These are phyloP conservation scores for Catharus ustulatus DNA, from an alignment of 2,797 vertebrate species.

Conservation along the genomic window DNA sequence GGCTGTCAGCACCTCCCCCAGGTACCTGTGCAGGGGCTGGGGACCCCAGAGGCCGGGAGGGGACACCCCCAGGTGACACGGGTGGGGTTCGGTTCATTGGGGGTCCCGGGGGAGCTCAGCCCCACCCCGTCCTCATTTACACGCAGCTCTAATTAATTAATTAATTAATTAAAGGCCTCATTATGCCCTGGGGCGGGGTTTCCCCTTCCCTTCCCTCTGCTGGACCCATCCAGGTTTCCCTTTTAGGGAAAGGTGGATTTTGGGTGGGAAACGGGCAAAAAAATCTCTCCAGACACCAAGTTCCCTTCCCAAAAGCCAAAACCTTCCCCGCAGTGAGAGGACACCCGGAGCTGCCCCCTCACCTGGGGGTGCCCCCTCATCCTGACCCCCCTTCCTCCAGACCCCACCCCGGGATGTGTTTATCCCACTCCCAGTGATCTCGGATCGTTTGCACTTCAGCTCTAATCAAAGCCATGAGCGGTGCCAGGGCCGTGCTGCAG, in stretches of 20 bases:
- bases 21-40: background rate
- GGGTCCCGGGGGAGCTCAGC: background rate
- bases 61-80: background rate
- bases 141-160: background rate
- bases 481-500: background rate
- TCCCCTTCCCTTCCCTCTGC: background rate
- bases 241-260: background rate
- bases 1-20: background rate
- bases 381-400: background rate
- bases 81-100: background rate
- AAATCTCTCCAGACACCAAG: background rate
- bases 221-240: fast-evolving
- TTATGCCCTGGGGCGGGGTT: background rate
- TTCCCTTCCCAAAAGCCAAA: background rate
- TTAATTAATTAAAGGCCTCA: background rate
- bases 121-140: background rate
- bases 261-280: background rate
- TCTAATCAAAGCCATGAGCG: background rate
- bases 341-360: background rate
- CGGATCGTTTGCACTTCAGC: background rate
- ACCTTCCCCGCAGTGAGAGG: background rate
- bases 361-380: background rate
- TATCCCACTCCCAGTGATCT: background rate
- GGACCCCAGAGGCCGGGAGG: background rate
- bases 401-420: background rate